Evolutionary conservation across 2,888 invertebrate genomes (phyloP), one percentile per base, ranked within the genome.

Genomic region (Tigriopus californicus): DNA sequence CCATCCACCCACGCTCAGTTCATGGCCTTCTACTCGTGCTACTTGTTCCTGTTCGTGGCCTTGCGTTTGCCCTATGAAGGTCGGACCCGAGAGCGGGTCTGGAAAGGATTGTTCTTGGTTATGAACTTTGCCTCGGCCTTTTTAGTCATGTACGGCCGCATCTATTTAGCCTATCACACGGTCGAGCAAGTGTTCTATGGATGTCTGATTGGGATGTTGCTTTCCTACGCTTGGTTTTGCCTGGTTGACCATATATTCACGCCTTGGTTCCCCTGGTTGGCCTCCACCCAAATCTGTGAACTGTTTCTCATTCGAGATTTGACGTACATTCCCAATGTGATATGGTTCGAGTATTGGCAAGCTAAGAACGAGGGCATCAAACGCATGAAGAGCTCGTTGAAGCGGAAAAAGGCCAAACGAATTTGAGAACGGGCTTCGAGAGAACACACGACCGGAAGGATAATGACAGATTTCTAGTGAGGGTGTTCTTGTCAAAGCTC

Each of bases 271-370:
- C 89, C 89, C 53, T 78, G 82, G 66, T 76, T 91, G 66, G 86
- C 85, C 22, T 79, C 33, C 75, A 90, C 89, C 80, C 83, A 81
- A 73, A 72, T 85, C 64, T 84, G 86, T 61, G 90, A 91, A 73
- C 80, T 85, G 71, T 73, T 90, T 62, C 79, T 91, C 74, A 74
- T 91, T 62, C 77, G 90, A 63, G 91, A 91, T 69, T 87, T 88
- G 44, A 87, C 89, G 1, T 73, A 89, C 61, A 91, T 91, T 70
- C 90, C 90, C 25, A 90, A 91, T 71, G 84, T 91, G 18, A 71
- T 90, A 64, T 90, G 89, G 88, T 91, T 91, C 70, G 90, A 91
- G 70, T 91, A 91, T 70, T 88, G 87, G 25, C 85, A 84, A 64
- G 82, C 85, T 59, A 76, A 88, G 64, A 82, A 84, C 66, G 90